Base-by-base conservation (phyloP, 1,140 invertebrate genomes). In the Eulimnadia texana region DNA sequence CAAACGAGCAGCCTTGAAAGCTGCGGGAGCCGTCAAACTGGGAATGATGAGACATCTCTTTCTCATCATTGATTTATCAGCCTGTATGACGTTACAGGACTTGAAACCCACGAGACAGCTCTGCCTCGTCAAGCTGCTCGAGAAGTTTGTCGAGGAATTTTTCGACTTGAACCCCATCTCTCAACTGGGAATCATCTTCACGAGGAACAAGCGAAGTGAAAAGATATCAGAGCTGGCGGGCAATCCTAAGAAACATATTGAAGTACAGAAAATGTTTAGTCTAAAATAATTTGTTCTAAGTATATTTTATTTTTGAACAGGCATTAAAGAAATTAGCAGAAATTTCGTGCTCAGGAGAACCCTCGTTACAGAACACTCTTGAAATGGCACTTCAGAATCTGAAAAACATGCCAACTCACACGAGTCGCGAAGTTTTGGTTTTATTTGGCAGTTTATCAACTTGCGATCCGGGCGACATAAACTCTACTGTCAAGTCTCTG, bases 161-260 rank as follows among this genome's bases (percentile, higher is more conserved):
- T 96, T 98, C 74, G 93, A 98, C 74, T 91, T 97, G 76, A 99
- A 98, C 77, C 96, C 96, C 47, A 93, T 99, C 55, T 94, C 92
- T 73, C 96, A 99, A 74, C 74, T 99, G 50, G 95, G 94, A 22
- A 78, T 98, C 53, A 88, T 99, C 66, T 74, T 84, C 13, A 90
- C 93, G 60, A 85, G 86, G 68, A 95, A 96, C 68, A 98, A 97
- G 75, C 78, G 92, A 68, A 90, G 93, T 19, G 93, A 98, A 70
- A 93, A 88, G 76, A 71, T 95, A 3, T 85, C 86, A 60, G 90
- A 95, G 65, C 76, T 98, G 29, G 85, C 88, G 66, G 93, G 93
- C 68, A 92, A 90, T 71, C 75, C 83, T 13, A 81, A 83, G 55
- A 87, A 89, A 68, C 88, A 91, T 69, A 74, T 88, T 1, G 86